These are phyloP conservation scores for Microctonus hyperodae DNA, from an alignment of 2,888 invertebrate species.

Conservation along the genomic window DNA sequence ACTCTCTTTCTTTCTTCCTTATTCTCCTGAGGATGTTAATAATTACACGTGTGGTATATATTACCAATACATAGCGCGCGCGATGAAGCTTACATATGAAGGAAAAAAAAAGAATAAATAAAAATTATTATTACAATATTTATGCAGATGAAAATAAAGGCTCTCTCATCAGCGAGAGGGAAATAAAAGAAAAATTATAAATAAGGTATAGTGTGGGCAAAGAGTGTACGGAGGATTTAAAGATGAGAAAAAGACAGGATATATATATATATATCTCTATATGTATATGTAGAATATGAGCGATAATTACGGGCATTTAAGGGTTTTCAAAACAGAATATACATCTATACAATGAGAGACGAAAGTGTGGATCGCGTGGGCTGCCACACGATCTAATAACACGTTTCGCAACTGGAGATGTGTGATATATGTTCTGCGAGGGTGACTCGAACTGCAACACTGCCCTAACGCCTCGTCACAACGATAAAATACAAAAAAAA, in stretches of 20 bases:
- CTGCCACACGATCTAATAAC: slow-evolving; percentile 54
- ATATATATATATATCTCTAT: too few relatives aligned
- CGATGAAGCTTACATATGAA: not conserved
- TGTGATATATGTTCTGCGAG: slow-evolving; percentile 24
- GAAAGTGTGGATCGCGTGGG: slow-evolving; percentile 51
- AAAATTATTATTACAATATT: slow-evolving; percentile 41
- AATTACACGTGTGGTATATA: slow-evolving; percentile 15
- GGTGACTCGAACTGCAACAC: slow-evolving; percentile 8
- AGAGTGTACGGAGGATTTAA: not conserved
- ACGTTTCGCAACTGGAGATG: slow-evolving; percentile 45
- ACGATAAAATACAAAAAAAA: not conserved
- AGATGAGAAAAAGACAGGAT: slow-evolving; percentile 10
- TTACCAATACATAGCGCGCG: slow-evolving; percentile 11
- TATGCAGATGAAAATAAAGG: slow-evolving; percentile 48
- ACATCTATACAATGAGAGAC: slow-evolving; percentile 28
- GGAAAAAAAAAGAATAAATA: slow-evolving; percentile 1
- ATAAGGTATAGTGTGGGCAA: slow-evolving; percentile 14
- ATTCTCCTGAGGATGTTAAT: slow-evolving; percentile 25
- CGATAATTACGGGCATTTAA: slow-evolving; percentile 57
- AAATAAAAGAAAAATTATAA: not conserved
- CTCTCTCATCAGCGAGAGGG: too few relatives aligned
- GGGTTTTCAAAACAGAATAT: slow-evolving; percentile 36
- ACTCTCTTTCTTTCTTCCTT: too few relatives aligned
- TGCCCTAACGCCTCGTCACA: not conserved
- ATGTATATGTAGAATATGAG: slow-evolving; percentile 42